These are phyloP conservation scores for Philopedon plagiatum DNA, from an alignment of 2,888 invertebrate species.

Conservation along the genomic window DNA sequence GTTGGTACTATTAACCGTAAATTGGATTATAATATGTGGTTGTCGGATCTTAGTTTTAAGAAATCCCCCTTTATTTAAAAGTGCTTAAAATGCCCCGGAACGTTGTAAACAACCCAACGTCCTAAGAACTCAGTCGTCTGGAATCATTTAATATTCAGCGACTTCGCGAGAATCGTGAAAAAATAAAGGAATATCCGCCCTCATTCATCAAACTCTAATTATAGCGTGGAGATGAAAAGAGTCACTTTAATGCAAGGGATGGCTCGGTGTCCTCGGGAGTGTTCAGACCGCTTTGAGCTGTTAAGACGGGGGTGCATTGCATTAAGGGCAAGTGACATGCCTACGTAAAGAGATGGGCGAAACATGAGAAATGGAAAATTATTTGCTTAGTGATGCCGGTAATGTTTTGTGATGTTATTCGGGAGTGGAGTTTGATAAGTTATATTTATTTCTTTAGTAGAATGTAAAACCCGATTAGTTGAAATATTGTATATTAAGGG, in stretches of 20 bases:
- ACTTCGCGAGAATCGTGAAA: background rate
- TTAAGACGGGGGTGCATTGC: slow-evolving; percentile 4
- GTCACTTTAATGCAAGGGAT: slow-evolving; percentile 22
- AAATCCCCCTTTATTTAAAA: background rate
- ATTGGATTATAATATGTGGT: too few species aligned
- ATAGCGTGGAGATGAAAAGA: slow-evolving; percentile 18
- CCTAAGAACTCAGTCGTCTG: background rate
- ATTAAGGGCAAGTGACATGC: background rate
- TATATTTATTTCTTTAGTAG: background rate
- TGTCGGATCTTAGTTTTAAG: too few species aligned
- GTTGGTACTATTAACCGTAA: too few species aligned
- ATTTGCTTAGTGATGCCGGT: background rate
- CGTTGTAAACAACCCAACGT: background rate
- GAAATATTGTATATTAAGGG: too few species aligned
- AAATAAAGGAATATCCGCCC: slow-evolving; percentile 1
- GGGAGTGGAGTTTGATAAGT: background rate
- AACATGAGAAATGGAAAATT: slow-evolving; percentile 4
- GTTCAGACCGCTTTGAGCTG: background rate
- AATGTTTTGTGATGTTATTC: background rate
- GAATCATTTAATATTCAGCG: background rate
- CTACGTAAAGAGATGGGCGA: background rate
- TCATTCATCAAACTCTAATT: slow-evolving; percentile 17
- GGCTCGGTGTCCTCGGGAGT: background rate
- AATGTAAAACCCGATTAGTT: too few species aligned
- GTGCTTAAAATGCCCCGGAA: background rate